Percentiles rank a stretch among this genome's conserved stretches.
Conservation (phyloP, 2,888 invertebrate species). For the Cactoblastis cactorum region DNA sequence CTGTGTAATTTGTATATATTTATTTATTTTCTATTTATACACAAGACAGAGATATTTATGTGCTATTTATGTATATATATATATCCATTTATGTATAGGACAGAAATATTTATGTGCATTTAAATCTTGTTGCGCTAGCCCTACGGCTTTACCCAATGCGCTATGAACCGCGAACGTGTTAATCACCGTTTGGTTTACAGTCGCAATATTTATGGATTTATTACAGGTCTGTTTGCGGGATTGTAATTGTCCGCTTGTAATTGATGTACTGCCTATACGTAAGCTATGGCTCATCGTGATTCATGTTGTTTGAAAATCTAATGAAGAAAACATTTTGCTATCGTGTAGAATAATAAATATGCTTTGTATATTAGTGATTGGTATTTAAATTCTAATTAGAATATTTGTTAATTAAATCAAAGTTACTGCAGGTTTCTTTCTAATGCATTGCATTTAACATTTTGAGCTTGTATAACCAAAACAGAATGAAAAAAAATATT, state of each 20-base stretch:
- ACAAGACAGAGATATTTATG: too few relatives aligned
- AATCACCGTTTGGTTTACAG: conserved; percentile 39
- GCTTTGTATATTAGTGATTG: too few relatives aligned
- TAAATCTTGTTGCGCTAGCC: neutral
- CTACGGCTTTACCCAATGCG: conserved; percentile 22
- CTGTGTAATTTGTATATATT: too few relatives aligned
- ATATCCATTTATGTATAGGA: too few relatives aligned
- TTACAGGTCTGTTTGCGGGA: conserved; percentile 23
- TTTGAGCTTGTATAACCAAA: too few relatives aligned
- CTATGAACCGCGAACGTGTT: conserved; percentile 39
- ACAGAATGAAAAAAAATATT: too few relatives aligned
- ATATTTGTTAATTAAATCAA: neutral
- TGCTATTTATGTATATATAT: too few relatives aligned
- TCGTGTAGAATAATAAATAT: neutral
- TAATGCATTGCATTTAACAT: too few relatives aligned
- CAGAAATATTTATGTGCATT: too few relatives aligned
- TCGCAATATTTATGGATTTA: conserved; percentile 33
- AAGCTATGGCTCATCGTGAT: neutral
- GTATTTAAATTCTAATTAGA: neutral
- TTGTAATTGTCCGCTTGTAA: conserved; percentile 1
- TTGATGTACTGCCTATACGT: neutral
- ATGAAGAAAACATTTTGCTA: neutral
- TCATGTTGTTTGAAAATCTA: neutral
- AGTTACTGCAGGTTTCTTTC: too few relatives aligned
- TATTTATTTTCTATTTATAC: too few relatives aligned